Evolutionary conservation across 2,888 invertebrate species (phyloP).

Genomic region (Byasa hedistus): DNA sequence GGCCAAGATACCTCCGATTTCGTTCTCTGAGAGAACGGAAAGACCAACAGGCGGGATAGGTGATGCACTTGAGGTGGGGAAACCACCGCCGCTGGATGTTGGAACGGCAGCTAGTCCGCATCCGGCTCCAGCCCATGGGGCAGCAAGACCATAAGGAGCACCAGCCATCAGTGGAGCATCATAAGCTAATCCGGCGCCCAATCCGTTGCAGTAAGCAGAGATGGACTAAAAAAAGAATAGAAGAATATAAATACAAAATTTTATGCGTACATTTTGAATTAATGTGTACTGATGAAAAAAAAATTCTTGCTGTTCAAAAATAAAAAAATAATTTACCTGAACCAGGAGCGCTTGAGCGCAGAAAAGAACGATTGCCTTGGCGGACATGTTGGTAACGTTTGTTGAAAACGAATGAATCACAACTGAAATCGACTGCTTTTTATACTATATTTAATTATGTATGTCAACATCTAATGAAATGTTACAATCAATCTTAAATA

Average conservation of each 20-base stretch:
- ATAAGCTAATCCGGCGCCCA: conserved; percentile 9
- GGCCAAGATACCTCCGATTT: conserved; percentile 2
- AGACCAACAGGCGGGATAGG: conserved; percentile 40
- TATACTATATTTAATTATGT: neutral
- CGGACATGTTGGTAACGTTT: conserved; percentile 37
- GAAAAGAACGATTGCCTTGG: conserved; percentile 38
- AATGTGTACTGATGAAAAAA: neutral
- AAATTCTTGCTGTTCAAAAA: neutral
- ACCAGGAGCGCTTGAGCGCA: conserved; percentile 42
- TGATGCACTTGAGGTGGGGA: conserved; percentile 42
- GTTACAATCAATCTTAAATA: neutral
- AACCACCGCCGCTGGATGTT: conserved; percentile 33
- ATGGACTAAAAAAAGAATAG: conserved; percentile 4
- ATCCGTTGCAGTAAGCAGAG: conserved; percentile 11
- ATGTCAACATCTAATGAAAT: neutral
- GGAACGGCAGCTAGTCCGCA: conserved; percentile 26
- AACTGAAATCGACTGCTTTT: neutral
- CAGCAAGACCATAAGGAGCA: conserved; percentile 31
- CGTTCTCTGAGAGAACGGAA: conserved; percentile 42
- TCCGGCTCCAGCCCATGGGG: conserved; percentile 31
- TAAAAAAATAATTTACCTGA: conserved; percentile 37
- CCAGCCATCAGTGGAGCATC: conserved; percentile 27
- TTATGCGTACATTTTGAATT: neutral
- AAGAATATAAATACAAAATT: neutral
- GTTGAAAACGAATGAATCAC: conserved; percentile 1